phyloP scores from a whole-genome alignment of 2,113 vertebrate genomes.

The Brachyhypopomus gauderio region DNA sequence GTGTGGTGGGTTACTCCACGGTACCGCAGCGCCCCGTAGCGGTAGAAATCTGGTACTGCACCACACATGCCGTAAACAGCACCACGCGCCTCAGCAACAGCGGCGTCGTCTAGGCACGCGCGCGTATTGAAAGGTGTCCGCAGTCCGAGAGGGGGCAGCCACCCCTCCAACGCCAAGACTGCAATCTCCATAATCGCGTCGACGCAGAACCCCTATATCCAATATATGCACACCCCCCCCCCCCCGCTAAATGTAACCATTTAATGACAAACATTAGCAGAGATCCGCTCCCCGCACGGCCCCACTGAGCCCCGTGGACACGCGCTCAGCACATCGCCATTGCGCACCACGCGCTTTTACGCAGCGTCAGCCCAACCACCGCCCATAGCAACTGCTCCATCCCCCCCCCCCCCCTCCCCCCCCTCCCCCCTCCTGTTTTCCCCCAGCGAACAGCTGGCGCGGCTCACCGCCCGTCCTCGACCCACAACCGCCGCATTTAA shows the following conservation, averaged over 20 bases:
- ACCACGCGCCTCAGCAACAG: slow-evolving; percentile 50
- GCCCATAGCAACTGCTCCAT: slow-evolving; percentile 59
- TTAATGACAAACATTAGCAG: neutral
- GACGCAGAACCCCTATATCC: neutral
- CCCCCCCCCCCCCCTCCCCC: slow-evolving; percentile 1
- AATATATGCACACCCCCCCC: neutral
- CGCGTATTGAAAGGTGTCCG: neutral
- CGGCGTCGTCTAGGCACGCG: slow-evolving; percentile 9
- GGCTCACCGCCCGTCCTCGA: slow-evolving; percentile 25
- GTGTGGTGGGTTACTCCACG: neutral
- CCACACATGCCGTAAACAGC: slow-evolving; percentile 32
- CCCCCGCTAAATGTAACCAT: neutral
- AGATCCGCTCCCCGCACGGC: neutral
- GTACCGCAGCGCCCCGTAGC: slow-evolving; percentile 10
- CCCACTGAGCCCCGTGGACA: neutral
- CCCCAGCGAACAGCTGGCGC: slow-evolving; percentile 32
- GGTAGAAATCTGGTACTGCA: slow-evolving; percentile 3
- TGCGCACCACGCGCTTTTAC: slow-evolving; percentile 18
- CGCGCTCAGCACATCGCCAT: neutral
- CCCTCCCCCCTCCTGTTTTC: slow-evolving; percentile 25
- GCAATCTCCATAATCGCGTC: neutral
- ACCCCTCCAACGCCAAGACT: neutral
- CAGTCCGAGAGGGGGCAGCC: slow-evolving; percentile 14
- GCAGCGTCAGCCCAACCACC: slow-evolving; percentile 25
- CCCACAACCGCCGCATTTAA: slow-evolving; percentile 9